Percentiles rank a stretch among this genome's conserved stretches.
phyloP scores from a whole-genome alignment of 1,140 invertebrate species.

The Drosophila baimaii region DNA sequence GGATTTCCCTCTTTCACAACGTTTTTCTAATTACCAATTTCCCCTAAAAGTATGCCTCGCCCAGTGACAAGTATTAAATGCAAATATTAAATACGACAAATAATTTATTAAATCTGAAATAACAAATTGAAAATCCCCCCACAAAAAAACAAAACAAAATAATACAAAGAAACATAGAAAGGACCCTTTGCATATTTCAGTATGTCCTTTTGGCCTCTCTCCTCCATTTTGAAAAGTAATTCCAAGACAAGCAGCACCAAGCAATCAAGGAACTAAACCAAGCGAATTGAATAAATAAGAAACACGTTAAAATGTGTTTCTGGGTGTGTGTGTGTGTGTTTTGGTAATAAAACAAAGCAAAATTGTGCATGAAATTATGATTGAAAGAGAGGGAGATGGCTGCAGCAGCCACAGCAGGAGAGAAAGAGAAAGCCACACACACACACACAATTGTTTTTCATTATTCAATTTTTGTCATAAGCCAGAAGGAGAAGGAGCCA shows the following conservation, averaged over 20 bases:
- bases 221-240: slow-evolving; percentile 19
- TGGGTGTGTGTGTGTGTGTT: not conserved
- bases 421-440: slow-evolving; percentile 44
- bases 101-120: not conserved
- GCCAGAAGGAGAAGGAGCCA: slow-evolving; percentile 37
- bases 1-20: not conserved
- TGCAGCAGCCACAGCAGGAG: slow-evolving; percentile 13
- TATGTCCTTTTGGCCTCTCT: not conserved
- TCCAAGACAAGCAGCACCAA: slow-evolving; percentile 37
- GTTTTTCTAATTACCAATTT: not conserved
- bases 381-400: slow-evolving; percentile 36
- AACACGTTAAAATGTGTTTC: slow-evolving; percentile 53
- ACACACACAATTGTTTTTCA: slow-evolving; percentile 82
- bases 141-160: not conserved
- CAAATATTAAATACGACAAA: slow-evolving; percentile 6
- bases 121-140: not conserved
- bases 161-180: not conserved
- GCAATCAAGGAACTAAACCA: slow-evolving; percentile 81
- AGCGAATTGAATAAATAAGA: slow-evolving; percentile 82
- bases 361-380: slow-evolving; percentile 82
- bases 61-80: not conserved
- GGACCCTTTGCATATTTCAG: not conserved
- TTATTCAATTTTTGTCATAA: slow-evolving; percentile 81
- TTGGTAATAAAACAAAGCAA: slow-evolving; percentile 75
- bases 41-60: slow-evolving; percentile 62